Percentiles rank a stretch among this genome's conserved stretches.
Evolutionary conservation across 2,797 vertebrate species (phyloP).

Genomic region (Kryptolebias ocellatus): DNA sequence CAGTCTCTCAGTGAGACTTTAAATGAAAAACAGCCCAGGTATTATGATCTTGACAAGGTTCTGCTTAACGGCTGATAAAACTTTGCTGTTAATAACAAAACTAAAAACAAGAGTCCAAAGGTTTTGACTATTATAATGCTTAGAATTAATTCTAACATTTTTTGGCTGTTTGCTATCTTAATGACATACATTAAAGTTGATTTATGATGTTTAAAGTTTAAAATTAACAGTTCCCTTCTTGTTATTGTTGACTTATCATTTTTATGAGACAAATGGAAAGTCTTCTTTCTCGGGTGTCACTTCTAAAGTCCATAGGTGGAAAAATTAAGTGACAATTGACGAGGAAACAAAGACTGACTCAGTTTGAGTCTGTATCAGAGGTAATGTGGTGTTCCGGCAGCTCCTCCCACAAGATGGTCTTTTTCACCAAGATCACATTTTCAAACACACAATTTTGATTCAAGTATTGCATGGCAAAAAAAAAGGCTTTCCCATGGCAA

Average conservation of each 20-base stretch:
- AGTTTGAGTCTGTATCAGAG: not conserved
- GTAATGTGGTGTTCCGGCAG: slow-evolving; percentile 34
- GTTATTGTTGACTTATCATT: not conserved
- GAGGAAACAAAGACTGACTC: too few species aligned
- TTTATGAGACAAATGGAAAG: not conserved
- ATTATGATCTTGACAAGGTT: too few species aligned
- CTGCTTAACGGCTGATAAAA: too few species aligned
- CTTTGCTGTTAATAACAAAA: too few species aligned
- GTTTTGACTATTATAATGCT: too few species aligned
- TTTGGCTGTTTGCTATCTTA: too few species aligned
- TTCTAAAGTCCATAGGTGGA: not conserved
- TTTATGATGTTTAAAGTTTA: too few species aligned
- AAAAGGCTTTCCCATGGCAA: accelerated
- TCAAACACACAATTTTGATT: slow-evolving; percentile 10
- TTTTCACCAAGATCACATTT: slow-evolving; percentile 30
- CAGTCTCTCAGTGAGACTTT: too few species aligned
- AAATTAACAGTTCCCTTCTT: not conserved
- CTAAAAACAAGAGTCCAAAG: too few species aligned
- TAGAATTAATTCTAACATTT: too few species aligned
- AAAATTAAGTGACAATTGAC: slow-evolving; percentile 3
- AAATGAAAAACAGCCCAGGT: too few species aligned
- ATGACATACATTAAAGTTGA: too few species aligned
- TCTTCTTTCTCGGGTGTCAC: not conserved
- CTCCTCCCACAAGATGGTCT: slow-evolving; percentile 38
- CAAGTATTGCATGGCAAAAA: accelerated